phyloP scores from a whole-genome alignment of 1,140 invertebrate species.

The Calephelis virginiensis region DNA sequence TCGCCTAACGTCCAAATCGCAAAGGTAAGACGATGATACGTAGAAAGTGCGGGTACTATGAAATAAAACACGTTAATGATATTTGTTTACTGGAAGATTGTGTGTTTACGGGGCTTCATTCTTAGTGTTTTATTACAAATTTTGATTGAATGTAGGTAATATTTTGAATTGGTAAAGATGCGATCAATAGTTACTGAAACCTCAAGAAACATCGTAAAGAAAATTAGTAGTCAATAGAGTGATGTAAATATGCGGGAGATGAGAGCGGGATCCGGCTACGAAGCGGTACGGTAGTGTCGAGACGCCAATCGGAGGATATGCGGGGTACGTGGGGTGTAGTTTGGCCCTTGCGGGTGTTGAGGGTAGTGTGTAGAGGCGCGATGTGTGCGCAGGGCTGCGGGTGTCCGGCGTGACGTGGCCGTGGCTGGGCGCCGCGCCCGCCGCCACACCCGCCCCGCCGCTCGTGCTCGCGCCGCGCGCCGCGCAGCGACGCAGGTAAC shows the following conservation, averaged over 20 bases:
- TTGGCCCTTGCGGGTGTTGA: conserved; percentile 25
- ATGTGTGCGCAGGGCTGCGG: conserved; percentile 79
- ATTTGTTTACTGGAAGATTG: too few relatives aligned
- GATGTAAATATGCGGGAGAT: conserved; percentile 4
- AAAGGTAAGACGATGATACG: background rate
- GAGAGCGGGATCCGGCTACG: background rate
- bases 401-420: conserved; percentile 80
- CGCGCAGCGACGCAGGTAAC: conserved; percentile 78
- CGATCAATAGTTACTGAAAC: too few relatives aligned
- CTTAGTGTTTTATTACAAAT: too few relatives aligned
- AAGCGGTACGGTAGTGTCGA: background rate
- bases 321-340: conserved; percentile 20
- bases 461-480: conserved; percentile 76
- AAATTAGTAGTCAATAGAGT: background rate
- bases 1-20: background rate
- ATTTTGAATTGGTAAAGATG: too few relatives aligned
- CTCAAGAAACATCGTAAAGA: too few relatives aligned
- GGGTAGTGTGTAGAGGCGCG: conserved; percentile 55
- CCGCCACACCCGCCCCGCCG: conserved; percentile 75
- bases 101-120: too few relatives aligned
- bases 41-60: too few relatives aligned
- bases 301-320: background rate
- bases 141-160: too few relatives aligned
- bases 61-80: too few relatives aligned
- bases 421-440: conserved; percentile 77